phyloP scores from a whole-genome alignment of 2,888 invertebrate species.

The Protophormia terraenovae region DNA sequence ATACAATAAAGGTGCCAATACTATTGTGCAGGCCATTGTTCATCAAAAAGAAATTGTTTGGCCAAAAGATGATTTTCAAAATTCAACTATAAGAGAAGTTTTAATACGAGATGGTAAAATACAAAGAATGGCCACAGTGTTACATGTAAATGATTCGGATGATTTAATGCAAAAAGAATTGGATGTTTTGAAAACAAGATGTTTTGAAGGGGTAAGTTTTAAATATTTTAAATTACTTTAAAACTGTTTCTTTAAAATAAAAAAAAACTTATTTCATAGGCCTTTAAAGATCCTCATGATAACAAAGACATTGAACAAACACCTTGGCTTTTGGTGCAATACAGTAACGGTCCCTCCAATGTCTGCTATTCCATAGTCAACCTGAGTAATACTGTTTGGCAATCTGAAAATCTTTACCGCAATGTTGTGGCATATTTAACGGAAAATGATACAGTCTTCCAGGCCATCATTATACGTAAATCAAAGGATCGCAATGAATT shows the following conservation, averaged over 20 bases:
- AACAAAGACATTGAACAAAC: slow-evolving; percentile 41
- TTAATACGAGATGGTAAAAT: slow-evolving; percentile 61
- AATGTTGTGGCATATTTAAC: slow-evolving; percentile 74
- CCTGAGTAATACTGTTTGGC: slow-evolving; percentile 72
- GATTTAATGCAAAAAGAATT: slow-evolving; percentile 71
- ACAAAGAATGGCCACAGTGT: slow-evolving; percentile 69
- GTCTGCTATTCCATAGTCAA: slow-evolving; percentile 73
- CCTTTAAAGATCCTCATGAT: slow-evolving; percentile 24
- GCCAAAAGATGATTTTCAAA: slow-evolving; percentile 62
- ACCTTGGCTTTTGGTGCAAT: slow-evolving; percentile 75
- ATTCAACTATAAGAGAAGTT: slow-evolving; percentile 48
- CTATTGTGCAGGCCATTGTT: slow-evolving; percentile 71
- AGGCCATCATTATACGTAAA: slow-evolving; percentile 74
- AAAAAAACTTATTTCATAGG: slow-evolving; percentile 12
- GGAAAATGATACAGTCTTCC: slow-evolving; percentile 68
- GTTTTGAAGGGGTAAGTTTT: slow-evolving; percentile 68
- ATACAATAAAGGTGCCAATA: slow-evolving; percentile 60
- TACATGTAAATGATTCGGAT: slow-evolving; percentile 70
- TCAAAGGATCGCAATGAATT: slow-evolving; percentile 65
- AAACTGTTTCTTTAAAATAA: background rate
- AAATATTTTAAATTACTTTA: background rate
- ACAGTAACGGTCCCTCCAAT: slow-evolving; percentile 71
- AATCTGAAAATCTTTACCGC: slow-evolving; percentile 72
- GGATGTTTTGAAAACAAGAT: slow-evolving; percentile 71
- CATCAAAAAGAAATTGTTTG: slow-evolving; percentile 67